Percentiles rank a stretch among this genome's conserved stretches.
Conservation (phyloP, 2,797 vertebrate species). For the Telmatherina bonti region DNA sequence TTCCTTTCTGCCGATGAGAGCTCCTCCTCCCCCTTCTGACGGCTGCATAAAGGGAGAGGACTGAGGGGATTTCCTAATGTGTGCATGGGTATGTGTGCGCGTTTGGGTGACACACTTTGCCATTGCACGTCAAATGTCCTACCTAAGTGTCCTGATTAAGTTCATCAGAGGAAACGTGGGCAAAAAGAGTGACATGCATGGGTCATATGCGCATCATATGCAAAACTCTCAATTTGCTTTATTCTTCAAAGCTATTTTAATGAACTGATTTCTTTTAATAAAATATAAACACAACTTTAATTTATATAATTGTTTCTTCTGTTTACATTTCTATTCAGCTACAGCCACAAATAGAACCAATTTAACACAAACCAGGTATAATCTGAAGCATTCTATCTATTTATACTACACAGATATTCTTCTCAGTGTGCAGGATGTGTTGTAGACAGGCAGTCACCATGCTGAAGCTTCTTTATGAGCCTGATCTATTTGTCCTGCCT, state of each 20-base stretch:
- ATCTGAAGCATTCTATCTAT: background rate
- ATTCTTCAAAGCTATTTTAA: background rate
- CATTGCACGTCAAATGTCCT: slow-evolving; percentile 60
- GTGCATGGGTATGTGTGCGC: slow-evolving; percentile 26
- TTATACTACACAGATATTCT: background rate
- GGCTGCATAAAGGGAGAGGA: slow-evolving; percentile 49
- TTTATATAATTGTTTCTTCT: background rate
- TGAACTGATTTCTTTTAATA: background rate
- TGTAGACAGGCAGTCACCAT: slow-evolving; percentile 53
- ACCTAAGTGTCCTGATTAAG: slow-evolving; percentile 77
- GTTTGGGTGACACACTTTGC: slow-evolving; percentile 67
- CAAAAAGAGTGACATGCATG: slow-evolving; percentile 8
- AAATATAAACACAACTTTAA: background rate
- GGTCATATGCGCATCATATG: slow-evolving; percentile 7
- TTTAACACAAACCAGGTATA: background rate
- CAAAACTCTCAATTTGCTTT: background rate
- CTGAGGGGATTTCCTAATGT: slow-evolving; percentile 70
- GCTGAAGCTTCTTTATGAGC: slow-evolving; percentile 44
- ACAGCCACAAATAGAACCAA: background rate
- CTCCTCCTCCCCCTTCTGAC: slow-evolving; percentile 39
- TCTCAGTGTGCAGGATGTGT: slow-evolving; percentile 6
- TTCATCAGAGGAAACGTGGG: slow-evolving; percentile 62
- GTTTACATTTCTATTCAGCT: background rate
- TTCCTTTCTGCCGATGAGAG: slow-evolving; percentile 44
- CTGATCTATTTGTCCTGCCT: slow-evolving; percentile 52